Evolutionary conservation across 2,113 vertebrate genomes (phyloP).

Genomic region (Abramis brama): DNA sequence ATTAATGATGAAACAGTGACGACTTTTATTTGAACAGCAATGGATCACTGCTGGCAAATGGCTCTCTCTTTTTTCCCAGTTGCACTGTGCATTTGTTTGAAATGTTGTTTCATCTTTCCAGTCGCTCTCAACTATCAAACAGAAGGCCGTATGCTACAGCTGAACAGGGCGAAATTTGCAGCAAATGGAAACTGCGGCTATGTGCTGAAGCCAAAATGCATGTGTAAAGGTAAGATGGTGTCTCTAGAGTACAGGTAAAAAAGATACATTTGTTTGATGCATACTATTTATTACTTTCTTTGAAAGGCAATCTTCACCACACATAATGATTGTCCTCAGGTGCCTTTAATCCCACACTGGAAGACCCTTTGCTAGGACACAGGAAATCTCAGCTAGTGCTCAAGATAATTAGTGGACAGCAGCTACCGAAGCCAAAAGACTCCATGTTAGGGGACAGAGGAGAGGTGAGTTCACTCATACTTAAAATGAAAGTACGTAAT

Average conservation of each 20-base stretch:
- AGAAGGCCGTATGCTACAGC: constrained; percentile 91
- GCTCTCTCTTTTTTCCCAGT: neutral
- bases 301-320: constrained; percentile 15
- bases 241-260: neutral
- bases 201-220: constrained; percentile 89
- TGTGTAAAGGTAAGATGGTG: constrained; percentile 75
- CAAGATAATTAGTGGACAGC: constrained; percentile 94
- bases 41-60: neutral
- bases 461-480: constrained; percentile 77
- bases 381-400: constrained; percentile 89
- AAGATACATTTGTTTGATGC: constrained; percentile 14
- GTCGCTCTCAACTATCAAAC: constrained; percentile 97
- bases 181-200: constrained; percentile 94
- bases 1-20: constrained; percentile 2
- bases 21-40: constrained; percentile 17
- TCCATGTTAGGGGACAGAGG: constrained; percentile 96
- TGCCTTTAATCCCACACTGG: constrained; percentile 89
- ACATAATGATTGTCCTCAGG: constrained; percentile 68
- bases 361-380: constrained; percentile 86
- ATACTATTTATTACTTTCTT: neutral
- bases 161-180: constrained; percentile 92
- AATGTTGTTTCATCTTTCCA: constrained; percentile 61
- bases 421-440: constrained; percentile 93
- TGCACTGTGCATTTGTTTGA: neutral
- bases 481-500: neutral